These are phyloP conservation scores for Drosophila baimaii DNA, from an alignment of 1,140 invertebrate species.

Conservation along the genomic window DNA sequence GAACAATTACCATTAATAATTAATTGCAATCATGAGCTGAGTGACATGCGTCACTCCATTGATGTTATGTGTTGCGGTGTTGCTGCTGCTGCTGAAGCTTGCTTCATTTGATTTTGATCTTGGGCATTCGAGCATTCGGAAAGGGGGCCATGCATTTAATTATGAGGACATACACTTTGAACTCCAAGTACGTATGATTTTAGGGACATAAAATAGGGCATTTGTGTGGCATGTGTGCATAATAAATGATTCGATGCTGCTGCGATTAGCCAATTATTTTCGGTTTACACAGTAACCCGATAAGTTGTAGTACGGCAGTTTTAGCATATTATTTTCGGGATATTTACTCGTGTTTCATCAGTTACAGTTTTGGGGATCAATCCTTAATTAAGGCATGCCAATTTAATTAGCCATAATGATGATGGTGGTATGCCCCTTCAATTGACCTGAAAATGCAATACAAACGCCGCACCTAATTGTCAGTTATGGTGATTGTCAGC, in stretches of 20 bases:
- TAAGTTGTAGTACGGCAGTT: not conserved
- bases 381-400: not conserved
- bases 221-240: not conserved
- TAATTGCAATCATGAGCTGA: constrained; percentile 26
- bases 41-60: constrained; percentile 26
- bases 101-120: not conserved
- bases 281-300: not conserved
- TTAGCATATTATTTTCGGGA: not conserved
- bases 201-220: too few species aligned
- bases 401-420: not conserved
- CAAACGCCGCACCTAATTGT: constrained; percentile 19
- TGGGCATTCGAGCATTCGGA: too few species aligned
- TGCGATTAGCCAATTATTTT: not conserved
- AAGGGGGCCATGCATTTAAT: constrained; percentile 4
- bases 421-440: not conserved
- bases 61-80: not conserved
- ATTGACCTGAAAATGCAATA: not conserved
- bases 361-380: not conserved
- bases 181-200: too few species aligned
- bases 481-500: constrained; percentile 19
- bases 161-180: not conserved
- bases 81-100: not conserved
- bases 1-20: constrained; percentile 44
- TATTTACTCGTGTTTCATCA: too few species aligned
- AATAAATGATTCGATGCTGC: not conserved